A percentile compares a stretch with the other conserved stretches of the same genome.
Conservation (phyloP, 2,888 invertebrate species). For the Eucriotettix oculatus region DNA sequence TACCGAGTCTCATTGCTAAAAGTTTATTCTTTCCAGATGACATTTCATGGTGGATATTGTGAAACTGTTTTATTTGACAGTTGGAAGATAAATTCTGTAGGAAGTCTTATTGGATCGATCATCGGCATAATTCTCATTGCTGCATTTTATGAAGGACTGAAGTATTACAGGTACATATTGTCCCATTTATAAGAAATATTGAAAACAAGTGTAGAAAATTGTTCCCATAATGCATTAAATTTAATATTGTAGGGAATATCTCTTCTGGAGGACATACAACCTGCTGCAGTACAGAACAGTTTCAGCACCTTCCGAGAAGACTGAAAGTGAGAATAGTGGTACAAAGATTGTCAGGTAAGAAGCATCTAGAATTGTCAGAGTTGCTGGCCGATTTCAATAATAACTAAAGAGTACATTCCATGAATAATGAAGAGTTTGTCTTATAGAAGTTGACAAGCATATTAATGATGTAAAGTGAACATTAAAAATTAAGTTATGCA, state of each 20-base stretch:
- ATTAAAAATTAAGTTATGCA: too few species aligned
- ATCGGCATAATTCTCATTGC: slow-evolving; percentile 84
- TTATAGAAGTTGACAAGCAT: too few species aligned
- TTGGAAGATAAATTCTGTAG: slow-evolving; percentile 59
- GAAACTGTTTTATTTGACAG: slow-evolving; percentile 67
- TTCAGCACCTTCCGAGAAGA: slow-evolving; percentile 53
- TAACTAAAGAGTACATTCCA: too few species aligned
- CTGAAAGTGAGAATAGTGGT: too few species aligned
- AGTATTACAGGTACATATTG: slow-evolving; percentile 51
- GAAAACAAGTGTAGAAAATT: not conserved
- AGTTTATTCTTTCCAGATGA: slow-evolving; percentile 25
- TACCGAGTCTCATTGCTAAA: too few species aligned
- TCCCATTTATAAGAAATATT: not conserved
- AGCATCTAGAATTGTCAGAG: not conserved
- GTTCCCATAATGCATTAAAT: not conserved
- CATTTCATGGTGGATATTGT: slow-evolving; percentile 65
- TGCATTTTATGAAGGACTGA: slow-evolving; percentile 86
- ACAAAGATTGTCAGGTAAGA: slow-evolving; percentile 61
- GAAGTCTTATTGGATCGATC: slow-evolving; percentile 77
- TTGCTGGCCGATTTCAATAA: too few species aligned
- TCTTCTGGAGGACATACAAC: slow-evolving; percentile 77
- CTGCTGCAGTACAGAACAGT: slow-evolving; percentile 73
- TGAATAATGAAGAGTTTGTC: too few species aligned
- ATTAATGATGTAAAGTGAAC: too few species aligned
- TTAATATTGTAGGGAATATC: slow-evolving; percentile 41